A percentile compares a stretch with the other conserved stretches of the same genome.
Conservation (phyloP, 2,113 vertebrate species). For the Panurus biarmicus region DNA sequence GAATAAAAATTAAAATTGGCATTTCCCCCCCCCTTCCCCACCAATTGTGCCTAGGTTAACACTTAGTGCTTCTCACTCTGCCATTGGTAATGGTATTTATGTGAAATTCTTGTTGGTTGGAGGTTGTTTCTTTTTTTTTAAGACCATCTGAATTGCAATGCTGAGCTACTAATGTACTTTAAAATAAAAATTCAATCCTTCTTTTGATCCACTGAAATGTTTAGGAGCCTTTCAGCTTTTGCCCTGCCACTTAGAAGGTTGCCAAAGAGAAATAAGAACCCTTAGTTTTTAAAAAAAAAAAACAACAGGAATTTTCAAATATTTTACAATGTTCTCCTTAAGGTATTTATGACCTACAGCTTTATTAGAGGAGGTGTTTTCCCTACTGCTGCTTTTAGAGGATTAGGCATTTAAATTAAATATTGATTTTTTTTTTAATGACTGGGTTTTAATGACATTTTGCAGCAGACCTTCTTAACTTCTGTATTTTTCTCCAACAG, state of each 20-base stretch:
- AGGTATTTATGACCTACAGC: background rate
- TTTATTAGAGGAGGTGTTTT: background rate
- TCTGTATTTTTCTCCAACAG: background rate
- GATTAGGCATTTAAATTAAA: background rate
- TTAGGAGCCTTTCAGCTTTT: background rate
- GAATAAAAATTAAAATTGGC: background rate
- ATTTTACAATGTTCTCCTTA: background rate
- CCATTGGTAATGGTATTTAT: background rate
- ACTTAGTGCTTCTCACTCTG: background rate
- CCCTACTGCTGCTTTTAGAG: background rate
- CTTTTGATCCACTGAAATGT: background rate
- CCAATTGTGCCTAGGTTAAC: background rate
- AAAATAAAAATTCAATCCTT: background rate
- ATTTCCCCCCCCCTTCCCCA: rapidly evolving
- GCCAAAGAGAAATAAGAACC: background rate
- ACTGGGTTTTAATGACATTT: background rate
- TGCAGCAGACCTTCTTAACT: background rate
- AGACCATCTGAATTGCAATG: background rate
- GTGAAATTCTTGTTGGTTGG: background rate
- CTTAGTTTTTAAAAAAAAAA: background rate
- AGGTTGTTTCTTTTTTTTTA: background rate
- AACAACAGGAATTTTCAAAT: background rate
- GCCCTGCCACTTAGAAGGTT: background rate
- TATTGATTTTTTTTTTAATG: background rate
- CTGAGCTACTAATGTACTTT: background rate